Evolutionary conservation across 2,888 invertebrate species (phyloP), one percentile per base, ranked within the genome.

Genomic region (Romanomermis culicivorax): DNA sequence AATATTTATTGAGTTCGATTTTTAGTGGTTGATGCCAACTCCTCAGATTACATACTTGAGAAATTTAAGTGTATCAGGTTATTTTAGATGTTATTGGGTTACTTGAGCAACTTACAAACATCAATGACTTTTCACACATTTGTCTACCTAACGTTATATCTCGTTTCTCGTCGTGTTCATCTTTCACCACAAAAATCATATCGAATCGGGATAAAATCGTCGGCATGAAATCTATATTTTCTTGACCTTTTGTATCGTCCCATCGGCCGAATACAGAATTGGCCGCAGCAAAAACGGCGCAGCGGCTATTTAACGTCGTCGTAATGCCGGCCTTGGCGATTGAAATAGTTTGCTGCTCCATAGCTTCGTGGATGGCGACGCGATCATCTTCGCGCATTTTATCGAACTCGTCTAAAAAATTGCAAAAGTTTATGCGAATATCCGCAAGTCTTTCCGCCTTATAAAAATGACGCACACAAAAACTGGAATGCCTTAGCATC

Each of bases 271-370:
- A 95, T 58, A 95, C 83, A 2, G 91, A 91, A 74, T 97, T 99
- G 2, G 97, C 97, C 0, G 97, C 97, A 25, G 97, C 97, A 51
- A 97, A 75, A n/a, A 97, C 95, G 0, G 95, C 91, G 71, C 97
- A 99, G 3, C 97, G 79, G 0, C 95, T 91, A 72, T 99, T 99
- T 54, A 97, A 73, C 0, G 95, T 97, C 0, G 97, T 95, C 1
- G 95, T 97, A 60, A 99, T 97, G 17, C 95, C 97, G 57, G 97
- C 97, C 76, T 97, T 97, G 1, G 97, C 95, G 62, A 97, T 91
- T 1, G 93, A 95, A 66, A 99, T 99, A 2, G 97, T 99, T 73
- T 99, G 97, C 68, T 97, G 97, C 69, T 97, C 97, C 97, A 97
- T 97, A 26, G 97, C 97, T 74, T 97, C 97, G 71, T 97, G 97